Evolutionary conservation across 37 sponge, comb jelly and placozoan genomes (phyloP).

Genomic region (Haliclona indistincta): DNA sequence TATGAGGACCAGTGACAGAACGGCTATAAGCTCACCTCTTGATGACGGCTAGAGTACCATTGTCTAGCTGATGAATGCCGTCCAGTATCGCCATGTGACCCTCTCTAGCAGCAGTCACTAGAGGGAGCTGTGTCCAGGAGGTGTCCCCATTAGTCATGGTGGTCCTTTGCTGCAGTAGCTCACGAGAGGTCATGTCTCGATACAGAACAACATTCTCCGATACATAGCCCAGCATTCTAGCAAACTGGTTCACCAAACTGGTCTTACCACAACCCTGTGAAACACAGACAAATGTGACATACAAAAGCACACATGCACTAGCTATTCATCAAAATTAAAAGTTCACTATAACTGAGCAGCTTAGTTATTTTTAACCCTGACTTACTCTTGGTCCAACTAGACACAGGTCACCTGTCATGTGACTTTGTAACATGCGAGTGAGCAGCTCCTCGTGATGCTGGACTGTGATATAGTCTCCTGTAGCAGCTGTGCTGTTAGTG

Average conservation of each 20-base stretch:
- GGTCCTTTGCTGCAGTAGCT: conserved; percentile 81
- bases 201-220: conserved; percentile 72
- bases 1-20: too few species aligned
- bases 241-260: conserved; percentile 59
- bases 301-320: neutral
- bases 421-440: conserved; percentile 68
- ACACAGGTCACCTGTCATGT: conserved; percentile 70
- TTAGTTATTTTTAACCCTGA: neutral
- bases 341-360: neutral
- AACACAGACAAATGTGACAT: neutral
- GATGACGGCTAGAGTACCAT: conserved; percentile 67
- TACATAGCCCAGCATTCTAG: conserved; percentile 64
- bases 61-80: conserved; percentile 79
- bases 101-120: conserved; percentile 70
- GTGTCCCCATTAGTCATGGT: conserved; percentile 86
- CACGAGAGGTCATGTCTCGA: conserved; percentile 93
- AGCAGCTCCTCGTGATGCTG: conserved; percentile 28
- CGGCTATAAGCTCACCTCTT: conserved; percentile 63
- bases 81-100: conserved; percentile 84
- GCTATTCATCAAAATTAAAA: neutral
- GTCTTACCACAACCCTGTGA: conserved; percentile 84
- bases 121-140: conserved; percentile 70
- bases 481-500: too few species aligned
- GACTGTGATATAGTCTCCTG: conserved; percentile 35
- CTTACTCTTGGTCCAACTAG: conserved; percentile 74